A percentile compares a stretch with the other conserved stretches of the same genome.
Evolutionary conservation across 2,888 invertebrate genomes (phyloP).

Genomic region (Hemithea aestivaria): DNA sequence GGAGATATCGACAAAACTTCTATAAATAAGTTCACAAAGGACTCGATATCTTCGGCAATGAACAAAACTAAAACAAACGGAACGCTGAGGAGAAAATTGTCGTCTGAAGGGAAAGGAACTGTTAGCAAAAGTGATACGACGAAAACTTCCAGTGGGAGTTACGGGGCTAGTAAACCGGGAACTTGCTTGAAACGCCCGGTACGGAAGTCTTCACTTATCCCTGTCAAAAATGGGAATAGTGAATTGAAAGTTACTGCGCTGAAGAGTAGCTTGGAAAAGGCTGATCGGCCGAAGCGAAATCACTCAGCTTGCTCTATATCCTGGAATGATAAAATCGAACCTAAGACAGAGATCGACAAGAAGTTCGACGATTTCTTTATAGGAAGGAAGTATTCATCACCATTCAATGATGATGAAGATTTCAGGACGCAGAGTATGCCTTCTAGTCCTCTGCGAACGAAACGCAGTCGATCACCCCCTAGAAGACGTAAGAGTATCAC

Average conservation of each 20-base stretch:
- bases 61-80: slow-evolving; percentile 26
- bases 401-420: slow-evolving; percentile 41
- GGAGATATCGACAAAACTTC: slow-evolving; percentile 33
- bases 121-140: slow-evolving; percentile 26
- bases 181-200: slow-evolving; percentile 39
- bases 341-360: slow-evolving; percentile 54
- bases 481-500: slow-evolving; percentile 67
- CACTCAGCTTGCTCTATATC: slow-evolving; percentile 72
- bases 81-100: slow-evolving; percentile 32
- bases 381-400: slow-evolving; percentile 38
- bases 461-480: slow-evolving; percentile 44
- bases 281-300: slow-evolving; percentile 56
- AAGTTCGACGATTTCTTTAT: slow-evolving; percentile 66
- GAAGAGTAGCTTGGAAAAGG: slow-evolving; percentile 43
- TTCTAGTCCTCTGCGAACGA: slow-evolving; percentile 73
- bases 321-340: slow-evolving; percentile 65
- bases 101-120: slow-evolving; percentile 29
- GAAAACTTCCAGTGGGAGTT: slow-evolving; percentile 19
- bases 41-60: slow-evolving; percentile 20
- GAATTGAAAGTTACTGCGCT: slow-evolving; percentile 39
- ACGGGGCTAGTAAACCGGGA: slow-evolving; percentile 23
- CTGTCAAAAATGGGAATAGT: slow-evolving; percentile 27
- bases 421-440: slow-evolving; percentile 79
- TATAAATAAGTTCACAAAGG: slow-evolving; percentile 30
- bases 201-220: slow-evolving; percentile 31